Conservation (phyloP, 2,113 vertebrate species). For the Osmerus mordax region DNA sequence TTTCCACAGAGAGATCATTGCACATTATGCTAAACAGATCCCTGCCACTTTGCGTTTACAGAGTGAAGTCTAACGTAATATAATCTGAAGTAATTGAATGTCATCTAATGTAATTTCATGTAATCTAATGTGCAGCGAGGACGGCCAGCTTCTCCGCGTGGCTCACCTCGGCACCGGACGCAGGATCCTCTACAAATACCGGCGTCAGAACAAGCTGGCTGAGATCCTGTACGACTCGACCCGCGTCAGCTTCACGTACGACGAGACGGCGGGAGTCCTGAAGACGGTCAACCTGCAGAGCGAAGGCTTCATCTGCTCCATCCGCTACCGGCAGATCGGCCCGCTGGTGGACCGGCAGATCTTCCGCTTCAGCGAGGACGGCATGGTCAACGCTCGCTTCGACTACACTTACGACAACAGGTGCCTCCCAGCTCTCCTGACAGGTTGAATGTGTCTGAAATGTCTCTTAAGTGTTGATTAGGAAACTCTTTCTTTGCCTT, state of each 20-base stretch:
- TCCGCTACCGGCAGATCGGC: slow-evolving; percentile 94
- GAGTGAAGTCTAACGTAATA: too few species aligned
- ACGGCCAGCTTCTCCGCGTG: slow-evolving; percentile 81
- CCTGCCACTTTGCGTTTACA: too few species aligned
- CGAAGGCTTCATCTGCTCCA: slow-evolving; percentile 97
- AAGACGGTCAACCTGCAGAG: slow-evolving; percentile 98
- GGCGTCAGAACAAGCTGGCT: slow-evolving; percentile 89
- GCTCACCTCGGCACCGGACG: slow-evolving; percentile 94
- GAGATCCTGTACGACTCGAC: slow-evolving; percentile 97
- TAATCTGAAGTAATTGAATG: too few species aligned
- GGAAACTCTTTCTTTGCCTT: too few species aligned
- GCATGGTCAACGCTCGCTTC: slow-evolving; percentile 97
- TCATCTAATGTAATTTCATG: too few species aligned
- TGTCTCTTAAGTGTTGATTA: too few species aligned
- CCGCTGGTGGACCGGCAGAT: slow-evolving; percentile 95
- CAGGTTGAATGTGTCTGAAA: too few species aligned
- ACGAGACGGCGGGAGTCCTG: slow-evolving; percentile 92
- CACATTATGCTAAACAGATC: not conserved
- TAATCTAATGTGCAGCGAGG: not conserved
- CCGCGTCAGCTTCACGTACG: slow-evolving; percentile 95
- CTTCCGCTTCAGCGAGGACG: slow-evolving; percentile 96
- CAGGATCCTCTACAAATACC: slow-evolving; percentile 91
- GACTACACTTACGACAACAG: slow-evolving; percentile 99
- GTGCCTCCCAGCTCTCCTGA: too few species aligned
- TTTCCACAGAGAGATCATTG: not conserved